Conservation (phyloP, 2,888 invertebrate genomes). For the Tolmerus cingulatus region DNA sequence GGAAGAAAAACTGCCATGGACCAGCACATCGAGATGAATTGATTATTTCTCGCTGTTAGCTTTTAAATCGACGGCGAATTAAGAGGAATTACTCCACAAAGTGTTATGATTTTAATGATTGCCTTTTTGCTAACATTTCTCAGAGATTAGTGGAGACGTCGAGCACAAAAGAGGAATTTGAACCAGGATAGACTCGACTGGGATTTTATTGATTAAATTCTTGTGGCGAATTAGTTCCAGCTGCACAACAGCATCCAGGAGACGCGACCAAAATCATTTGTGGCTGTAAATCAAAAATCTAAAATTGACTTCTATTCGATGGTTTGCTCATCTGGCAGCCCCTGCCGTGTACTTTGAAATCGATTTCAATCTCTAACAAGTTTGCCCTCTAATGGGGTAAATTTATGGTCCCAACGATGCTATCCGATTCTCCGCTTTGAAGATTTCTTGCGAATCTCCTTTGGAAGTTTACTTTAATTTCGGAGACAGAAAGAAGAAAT, state of each 20-base stretch:
- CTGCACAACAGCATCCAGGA: neutral
- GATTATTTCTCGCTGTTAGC: neutral
- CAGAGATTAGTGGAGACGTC: neutral
- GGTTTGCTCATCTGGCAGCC: neutral
- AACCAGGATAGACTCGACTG: neutral
- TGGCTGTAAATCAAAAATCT: neutral
- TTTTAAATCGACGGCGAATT: neutral
- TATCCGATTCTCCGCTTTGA: neutral
- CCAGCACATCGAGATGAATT: neutral
- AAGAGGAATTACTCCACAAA: neutral
- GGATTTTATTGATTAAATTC: neutral
- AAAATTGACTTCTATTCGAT: neutral
- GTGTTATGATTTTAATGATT: neutral
- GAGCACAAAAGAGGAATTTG: neutral
- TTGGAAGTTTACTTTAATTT: neutral
- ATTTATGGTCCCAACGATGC: neutral
- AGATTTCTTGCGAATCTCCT: neutral
- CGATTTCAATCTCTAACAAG: neutral
- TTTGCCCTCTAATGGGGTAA: neutral
- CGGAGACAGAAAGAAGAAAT: neutral
- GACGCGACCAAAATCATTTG: neutral
- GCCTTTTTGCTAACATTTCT: neutral
- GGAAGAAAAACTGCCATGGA: neutral
- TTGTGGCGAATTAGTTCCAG: neutral
- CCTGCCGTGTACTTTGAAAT: neutral